Percentiles rank a stretch among this genome's conserved stretches.
Evolutionary conservation across 2,888 invertebrate species (phyloP).

Genomic region (Furcula furcula): DNA sequence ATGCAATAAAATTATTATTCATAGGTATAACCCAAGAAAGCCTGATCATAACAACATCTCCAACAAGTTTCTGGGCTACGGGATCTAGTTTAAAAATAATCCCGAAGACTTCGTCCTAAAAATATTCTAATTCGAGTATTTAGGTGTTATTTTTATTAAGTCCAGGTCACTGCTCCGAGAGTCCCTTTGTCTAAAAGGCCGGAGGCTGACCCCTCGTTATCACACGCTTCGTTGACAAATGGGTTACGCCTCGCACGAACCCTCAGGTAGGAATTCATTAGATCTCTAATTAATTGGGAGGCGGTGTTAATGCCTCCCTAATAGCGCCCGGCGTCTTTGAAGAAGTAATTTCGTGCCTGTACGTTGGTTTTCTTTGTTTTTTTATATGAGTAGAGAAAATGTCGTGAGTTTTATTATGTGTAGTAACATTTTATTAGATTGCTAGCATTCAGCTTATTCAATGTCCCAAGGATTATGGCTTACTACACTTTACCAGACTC

Average conservation of each 20-base stretch:
- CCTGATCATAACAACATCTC: too few relatives aligned
- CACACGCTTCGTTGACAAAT: slow-evolving; percentile 67
- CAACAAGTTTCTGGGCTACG: too few relatives aligned
- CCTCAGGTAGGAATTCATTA: slow-evolving; percentile 62
- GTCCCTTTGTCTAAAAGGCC: slow-evolving; percentile 30
- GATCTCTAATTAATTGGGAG: slow-evolving; percentile 66
- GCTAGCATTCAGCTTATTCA: too few relatives aligned
- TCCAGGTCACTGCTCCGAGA: slow-evolving; percentile 27
- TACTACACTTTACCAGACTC: too few relatives aligned
- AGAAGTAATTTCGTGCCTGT: slow-evolving; percentile 17
- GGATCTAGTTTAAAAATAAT: too few relatives aligned
- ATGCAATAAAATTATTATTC: too few relatives aligned
- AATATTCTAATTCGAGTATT: too few relatives aligned
- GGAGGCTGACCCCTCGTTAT: slow-evolving; percentile 47
- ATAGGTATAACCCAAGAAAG: too few relatives aligned
- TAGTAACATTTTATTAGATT: too few relatives aligned
- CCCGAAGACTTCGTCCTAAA: too few relatives aligned
- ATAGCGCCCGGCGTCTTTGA: slow-evolving; percentile 39
- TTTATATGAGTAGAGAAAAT: slow-evolving; percentile 7
- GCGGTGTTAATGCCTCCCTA: slow-evolving; percentile 48
- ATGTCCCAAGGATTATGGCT: too few relatives aligned
- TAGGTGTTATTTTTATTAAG: slow-evolving; percentile 12
- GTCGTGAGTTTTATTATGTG: too few relatives aligned
- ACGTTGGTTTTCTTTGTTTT: slow-evolving; percentile 18
- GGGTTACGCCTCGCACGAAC: slow-evolving; percentile 53